Evolutionary conservation across 2,888 invertebrate genomes (phyloP).

Genomic region (Panzeria rudis): DNA sequence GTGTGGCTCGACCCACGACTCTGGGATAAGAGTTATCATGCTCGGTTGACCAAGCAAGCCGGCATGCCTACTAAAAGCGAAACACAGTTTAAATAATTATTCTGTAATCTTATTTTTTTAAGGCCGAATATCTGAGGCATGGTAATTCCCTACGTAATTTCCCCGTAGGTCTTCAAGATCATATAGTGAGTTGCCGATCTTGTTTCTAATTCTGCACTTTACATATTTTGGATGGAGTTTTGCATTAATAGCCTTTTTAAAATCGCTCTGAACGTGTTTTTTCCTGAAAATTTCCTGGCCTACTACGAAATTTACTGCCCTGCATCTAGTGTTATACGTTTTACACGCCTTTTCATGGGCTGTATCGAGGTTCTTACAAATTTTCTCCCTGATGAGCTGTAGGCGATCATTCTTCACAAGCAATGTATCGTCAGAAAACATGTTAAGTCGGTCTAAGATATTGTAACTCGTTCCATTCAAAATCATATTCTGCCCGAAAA

Average conservation of each 20-base stretch:
- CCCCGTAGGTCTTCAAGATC: no score
- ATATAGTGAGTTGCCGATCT: no score
- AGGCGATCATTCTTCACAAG: background rate
- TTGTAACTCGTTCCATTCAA: no score
- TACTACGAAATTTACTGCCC: background rate
- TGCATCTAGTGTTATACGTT: background rate
- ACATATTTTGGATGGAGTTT: background rate
- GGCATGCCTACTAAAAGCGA: background rate
- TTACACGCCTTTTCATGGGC: background rate
- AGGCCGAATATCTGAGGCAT: background rate
- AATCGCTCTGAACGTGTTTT: background rate
- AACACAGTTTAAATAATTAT: no score
- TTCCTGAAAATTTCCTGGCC: background rate
- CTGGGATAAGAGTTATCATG: no score
- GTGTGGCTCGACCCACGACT: no score
- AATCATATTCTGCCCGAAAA: no score
- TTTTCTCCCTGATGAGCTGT: background rate
- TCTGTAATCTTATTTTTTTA: no score
- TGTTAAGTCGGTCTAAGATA: no score
- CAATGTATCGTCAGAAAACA: background rate
- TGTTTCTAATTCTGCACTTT: background rate
- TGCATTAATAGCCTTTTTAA: background rate
- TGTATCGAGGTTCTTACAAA: background rate
- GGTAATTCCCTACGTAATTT: no score
- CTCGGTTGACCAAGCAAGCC: no score